These are phyloP conservation scores for Elaphurus davidianus DNA, from an alignment of 2,113 vertebrate species.

Conservation along the genomic window DNA sequence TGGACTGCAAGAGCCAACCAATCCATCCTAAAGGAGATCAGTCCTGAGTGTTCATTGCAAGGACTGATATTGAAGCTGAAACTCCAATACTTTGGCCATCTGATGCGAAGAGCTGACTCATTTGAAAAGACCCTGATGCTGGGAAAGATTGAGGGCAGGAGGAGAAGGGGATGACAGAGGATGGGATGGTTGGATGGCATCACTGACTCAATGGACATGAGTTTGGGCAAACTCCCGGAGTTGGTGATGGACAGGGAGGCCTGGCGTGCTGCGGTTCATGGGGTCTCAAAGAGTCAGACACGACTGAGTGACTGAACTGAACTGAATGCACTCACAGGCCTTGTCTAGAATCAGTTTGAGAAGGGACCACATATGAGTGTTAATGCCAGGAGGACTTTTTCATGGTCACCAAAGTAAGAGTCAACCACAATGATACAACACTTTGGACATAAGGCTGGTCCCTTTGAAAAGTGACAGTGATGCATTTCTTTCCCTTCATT, in stretches of 20 bases:
- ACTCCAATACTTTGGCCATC: fast-evolving
- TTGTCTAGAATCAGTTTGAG: neutral
- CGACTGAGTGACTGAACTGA: neutral
- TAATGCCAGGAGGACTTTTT: neutral
- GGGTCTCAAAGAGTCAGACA: neutral
- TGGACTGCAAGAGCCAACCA: neutral
- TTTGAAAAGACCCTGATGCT: neutral
- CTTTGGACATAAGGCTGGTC: neutral
- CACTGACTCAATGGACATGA: neutral
- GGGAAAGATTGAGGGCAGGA: neutral
- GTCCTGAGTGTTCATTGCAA: neutral
- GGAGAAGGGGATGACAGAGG: neutral
- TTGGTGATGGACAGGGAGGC: neutral
- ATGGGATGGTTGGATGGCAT: neutral
- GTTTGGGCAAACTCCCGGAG: neutral
- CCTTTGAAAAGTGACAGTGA: neutral
- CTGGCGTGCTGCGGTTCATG: fast-evolving
- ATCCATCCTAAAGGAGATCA: neutral
- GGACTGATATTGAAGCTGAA: neutral
- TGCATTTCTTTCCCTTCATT: neutral
- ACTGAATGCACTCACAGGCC: neutral
- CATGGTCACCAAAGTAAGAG: neutral
- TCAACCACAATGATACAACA: neutral
- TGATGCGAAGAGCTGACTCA: neutral
- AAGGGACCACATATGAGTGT: neutral